phyloP scores from a whole-genome alignment of 2,888 invertebrate species.

The Lasioglossum oenotherae region DNA sequence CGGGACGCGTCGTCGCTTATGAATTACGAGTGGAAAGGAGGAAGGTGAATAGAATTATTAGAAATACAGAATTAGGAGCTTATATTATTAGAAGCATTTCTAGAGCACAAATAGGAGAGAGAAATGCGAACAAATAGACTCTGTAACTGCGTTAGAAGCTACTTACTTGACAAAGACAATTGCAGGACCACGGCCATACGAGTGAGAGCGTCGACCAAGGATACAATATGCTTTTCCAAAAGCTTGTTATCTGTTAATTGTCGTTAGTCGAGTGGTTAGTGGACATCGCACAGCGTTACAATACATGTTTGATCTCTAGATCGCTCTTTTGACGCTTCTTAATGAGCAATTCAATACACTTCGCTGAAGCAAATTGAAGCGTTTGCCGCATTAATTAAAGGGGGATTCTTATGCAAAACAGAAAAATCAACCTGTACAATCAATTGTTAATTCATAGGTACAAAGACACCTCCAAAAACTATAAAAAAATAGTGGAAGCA shows the following conservation, averaged over 20 bases:
- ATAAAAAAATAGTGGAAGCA: background rate
- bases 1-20: background rate
- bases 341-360: background rate
- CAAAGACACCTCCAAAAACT: background rate
- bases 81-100: background rate
- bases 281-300: constrained; percentile 4
- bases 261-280: constrained; percentile 69
- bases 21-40: background rate
- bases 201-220: constrained; percentile 87
- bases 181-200: constrained; percentile 88
- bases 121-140: background rate
- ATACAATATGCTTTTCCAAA: constrained; percentile 87
- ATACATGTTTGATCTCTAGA: constrained; percentile 4
- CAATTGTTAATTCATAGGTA: background rate
- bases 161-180: constrained; percentile 90
- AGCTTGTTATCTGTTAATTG: constrained; percentile 79
- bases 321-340: constrained; percentile 10
- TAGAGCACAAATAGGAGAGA: background rate
- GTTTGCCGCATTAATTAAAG: background rate
- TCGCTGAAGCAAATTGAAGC: background rate
- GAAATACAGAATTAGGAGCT: background rate
- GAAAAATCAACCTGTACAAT: background rate
- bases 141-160: background rate
- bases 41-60: background rate
- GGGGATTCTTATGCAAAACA: background rate